phyloP scores from a whole-genome alignment of 2,797 vertebrate genomes.

The Lacerta agilis region DNA sequence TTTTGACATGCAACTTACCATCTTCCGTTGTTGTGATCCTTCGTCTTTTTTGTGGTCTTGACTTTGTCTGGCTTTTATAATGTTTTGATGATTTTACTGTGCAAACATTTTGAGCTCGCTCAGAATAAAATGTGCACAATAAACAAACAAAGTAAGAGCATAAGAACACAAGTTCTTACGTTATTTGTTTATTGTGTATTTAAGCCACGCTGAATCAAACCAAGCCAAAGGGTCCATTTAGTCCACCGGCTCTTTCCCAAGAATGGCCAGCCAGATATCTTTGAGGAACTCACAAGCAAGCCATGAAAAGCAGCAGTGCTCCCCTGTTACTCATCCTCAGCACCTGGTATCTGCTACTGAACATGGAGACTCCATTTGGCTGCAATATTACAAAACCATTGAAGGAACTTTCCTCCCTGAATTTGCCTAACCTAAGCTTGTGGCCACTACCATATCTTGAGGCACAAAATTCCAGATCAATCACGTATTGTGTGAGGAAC shows the following conservation, averaged over 20 bases:
- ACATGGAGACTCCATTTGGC: not conserved
- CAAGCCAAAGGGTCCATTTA: not conserved
- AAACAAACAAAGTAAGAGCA: not conserved
- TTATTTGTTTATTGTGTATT: not conserved
- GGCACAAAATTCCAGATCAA: not conserved
- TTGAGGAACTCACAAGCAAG: not conserved
- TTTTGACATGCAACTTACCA: not conserved
- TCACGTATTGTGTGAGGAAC: no score
- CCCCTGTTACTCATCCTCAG: not conserved
- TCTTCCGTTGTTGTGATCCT: not conserved
- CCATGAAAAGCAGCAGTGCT: not conserved
- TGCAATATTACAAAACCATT: not conserved
- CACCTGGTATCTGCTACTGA: not conserved
- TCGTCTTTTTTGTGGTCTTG: not conserved
- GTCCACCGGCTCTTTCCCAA: not conserved
- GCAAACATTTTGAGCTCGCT: not conserved
- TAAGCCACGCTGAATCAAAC: not conserved
- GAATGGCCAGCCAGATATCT: not conserved
- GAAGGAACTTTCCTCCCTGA: not conserved
- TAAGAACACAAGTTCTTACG: not conserved
- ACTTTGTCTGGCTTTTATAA: not conserved
- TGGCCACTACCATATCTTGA: not conserved
- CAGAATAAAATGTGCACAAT: not conserved
- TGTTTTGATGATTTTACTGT: not conserved
- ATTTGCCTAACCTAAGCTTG: not conserved